These are phyloP conservation scores for Tachuris rubrigastra DNA, from an alignment of 2,113 vertebrate genomes.

Conservation along the genomic window DNA sequence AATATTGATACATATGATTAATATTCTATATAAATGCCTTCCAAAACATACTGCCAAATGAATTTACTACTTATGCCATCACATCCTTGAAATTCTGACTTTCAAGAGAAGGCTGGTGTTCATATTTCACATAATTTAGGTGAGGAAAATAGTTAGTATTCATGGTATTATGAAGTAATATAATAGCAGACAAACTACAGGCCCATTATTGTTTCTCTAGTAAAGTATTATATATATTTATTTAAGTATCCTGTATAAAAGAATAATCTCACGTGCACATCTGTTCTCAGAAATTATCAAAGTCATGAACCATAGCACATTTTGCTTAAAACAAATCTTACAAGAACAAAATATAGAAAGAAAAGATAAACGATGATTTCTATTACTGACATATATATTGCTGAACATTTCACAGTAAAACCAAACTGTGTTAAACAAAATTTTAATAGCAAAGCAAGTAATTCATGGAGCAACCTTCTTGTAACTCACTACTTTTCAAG, in stretches of 20 bases:
- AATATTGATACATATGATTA: too few species aligned
- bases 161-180: not conserved
- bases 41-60: not conserved
- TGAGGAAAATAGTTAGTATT: not conserved
- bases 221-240: not conserved
- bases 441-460: not conserved
- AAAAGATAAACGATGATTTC: not conserved
- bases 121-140: not conserved
- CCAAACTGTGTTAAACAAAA: not conserved
- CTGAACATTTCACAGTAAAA: slow-evolving; percentile 9
- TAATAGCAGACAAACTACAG: not conserved
- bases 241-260: not conserved
- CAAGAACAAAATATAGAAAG: slow-evolving; percentile 15
- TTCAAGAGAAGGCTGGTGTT: not conserved
- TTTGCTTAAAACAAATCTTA: slow-evolving; percentile 34
- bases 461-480: not conserved
- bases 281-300: slow-evolving; percentile 18
- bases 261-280: not conserved
- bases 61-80: not conserved
- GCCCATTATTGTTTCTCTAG: not conserved
- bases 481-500: not conserved
- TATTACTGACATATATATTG: slow-evolving; percentile 3
- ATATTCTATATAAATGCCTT: not conserved
- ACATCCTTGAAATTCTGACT: not conserved
- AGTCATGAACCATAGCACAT: not conserved